Percentiles rank a stretch among this genome's conserved stretches.
Conservation (phyloP, 53 echinoderm and acorn worm genomes). For the Echinarachnius parma region DNA sequence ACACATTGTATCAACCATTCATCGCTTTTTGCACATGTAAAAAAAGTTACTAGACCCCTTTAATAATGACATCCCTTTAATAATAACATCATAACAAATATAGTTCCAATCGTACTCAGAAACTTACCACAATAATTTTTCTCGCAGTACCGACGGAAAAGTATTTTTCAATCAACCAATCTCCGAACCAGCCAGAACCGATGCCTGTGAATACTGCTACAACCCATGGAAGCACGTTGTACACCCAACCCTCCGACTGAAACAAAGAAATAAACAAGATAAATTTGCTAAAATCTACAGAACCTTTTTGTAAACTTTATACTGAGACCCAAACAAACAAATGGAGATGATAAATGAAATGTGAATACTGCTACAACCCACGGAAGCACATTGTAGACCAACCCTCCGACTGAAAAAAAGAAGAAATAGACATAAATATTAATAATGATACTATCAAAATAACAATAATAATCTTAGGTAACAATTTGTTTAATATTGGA, state of each 20-base stretch:
- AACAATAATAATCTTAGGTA: no score
- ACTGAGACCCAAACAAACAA: no score
- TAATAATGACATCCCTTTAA: no score
- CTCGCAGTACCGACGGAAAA: constrained; percentile 57
- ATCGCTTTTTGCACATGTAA: no score
- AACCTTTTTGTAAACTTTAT: no score
- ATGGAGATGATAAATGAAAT: no score
- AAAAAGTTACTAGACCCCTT: no score
- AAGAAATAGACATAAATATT: background rate
- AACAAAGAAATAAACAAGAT: background rate
- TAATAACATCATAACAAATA: no score
- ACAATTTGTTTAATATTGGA: no score
- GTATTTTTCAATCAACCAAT: constrained; percentile 52
- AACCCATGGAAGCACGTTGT: constrained; percentile 82
- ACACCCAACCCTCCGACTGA: constrained; percentile 68
- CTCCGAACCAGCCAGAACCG: constrained; percentile 65
- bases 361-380: constrained; percentile 64
- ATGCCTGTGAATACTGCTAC: constrained; percentile 54
- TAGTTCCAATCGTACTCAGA: no score
- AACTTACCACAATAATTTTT: constrained; percentile 77
- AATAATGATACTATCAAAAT: no score
- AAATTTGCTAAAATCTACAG: background rate
- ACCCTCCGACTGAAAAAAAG: constrained; percentile 41
- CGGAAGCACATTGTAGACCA: constrained; percentile 83
- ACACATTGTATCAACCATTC: no score